Conservation (phyloP, 1,140 invertebrate genomes). For the Anoplolepis gracilipes region DNA sequence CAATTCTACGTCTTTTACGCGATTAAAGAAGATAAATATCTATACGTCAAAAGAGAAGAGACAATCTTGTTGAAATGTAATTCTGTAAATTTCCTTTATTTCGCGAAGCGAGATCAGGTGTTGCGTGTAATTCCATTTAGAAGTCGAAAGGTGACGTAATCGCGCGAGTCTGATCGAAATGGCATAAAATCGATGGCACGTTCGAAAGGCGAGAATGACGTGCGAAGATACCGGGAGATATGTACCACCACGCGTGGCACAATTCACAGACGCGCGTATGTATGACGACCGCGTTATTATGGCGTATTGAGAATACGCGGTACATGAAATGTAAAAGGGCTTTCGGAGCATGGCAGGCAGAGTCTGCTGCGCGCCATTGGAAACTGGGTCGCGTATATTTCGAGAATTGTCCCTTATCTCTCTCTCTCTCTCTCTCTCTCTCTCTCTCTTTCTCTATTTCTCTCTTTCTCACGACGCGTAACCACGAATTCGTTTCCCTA, state of each 20-base stretch:
- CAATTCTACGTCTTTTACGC: background rate
- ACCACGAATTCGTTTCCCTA: constrained; percentile 73
- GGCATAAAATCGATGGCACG: constrained; percentile 57
- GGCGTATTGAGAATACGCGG: constrained; percentile 34
- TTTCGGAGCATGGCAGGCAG: constrained; percentile 57
- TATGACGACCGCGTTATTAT: constrained; percentile 40
- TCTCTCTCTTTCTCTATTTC: too few species aligned
- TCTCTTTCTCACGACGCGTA: constrained; percentile 62
- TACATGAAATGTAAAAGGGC: constrained; percentile 66
- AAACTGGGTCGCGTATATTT: constrained; percentile 76
- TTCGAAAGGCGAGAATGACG: constrained; percentile 54
- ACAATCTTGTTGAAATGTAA: background rate
- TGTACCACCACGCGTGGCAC: constrained; percentile 41
- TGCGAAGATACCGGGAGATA: constrained; percentile 41
- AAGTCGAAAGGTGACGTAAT: constrained; percentile 57
- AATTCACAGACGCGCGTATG: constrained; percentile 49
- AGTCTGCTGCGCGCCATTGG: constrained; percentile 29
- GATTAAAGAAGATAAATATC: background rate
- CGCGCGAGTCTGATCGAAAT: constrained; percentile 46
- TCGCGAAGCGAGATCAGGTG: constrained; percentile 26
- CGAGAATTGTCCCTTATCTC: constrained; percentile 76
- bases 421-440: background rate
- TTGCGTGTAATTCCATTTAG: constrained; percentile 47
- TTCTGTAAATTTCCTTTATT: background rate
- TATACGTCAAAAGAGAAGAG: background rate